Conservation (phyloP, 1,140 invertebrate genomes). For the Meloidogyne hapla region DNA sequence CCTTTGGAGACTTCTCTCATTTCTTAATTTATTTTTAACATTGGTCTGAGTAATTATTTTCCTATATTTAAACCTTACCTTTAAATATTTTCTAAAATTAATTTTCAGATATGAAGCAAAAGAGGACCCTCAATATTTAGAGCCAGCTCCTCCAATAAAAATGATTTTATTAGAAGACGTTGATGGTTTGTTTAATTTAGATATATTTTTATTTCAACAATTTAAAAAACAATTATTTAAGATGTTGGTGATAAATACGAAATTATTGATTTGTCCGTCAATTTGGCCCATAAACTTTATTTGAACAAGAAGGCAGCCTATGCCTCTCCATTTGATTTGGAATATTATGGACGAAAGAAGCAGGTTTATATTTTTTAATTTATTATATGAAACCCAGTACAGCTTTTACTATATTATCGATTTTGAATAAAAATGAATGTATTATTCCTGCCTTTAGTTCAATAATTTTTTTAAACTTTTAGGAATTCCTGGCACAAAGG, state of each 20-base stretch:
- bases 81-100: not conserved
- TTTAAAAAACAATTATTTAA: conserved; percentile 30
- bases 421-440: no score
- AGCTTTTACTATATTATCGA: not conserved
- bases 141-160: conserved; percentile 48
- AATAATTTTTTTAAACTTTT: conserved; percentile 31
- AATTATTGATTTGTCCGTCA: conserved; percentile 50
- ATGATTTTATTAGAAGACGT: conserved; percentile 61
- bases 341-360: conserved; percentile 60
- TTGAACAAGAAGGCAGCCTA: conserved; percentile 55
- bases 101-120: conserved; percentile 54
- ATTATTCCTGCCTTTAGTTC: no score
- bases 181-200: conserved; percentile 48
- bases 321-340: conserved; percentile 61
- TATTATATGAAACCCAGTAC: not conserved
- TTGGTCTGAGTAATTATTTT: no score
- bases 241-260: conserved; percentile 62
- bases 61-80: no score
- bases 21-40: not conserved
- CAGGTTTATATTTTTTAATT: conserved; percentile 39
- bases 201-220: not conserved
- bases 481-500: conserved; percentile 45
- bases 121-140: conserved; percentile 41
- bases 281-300: conserved; percentile 52
- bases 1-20: no score